These are phyloP conservation scores for Cynoglossus semilaevis DNA, from an alignment of 2,113 vertebrate genomes.

Conservation along the genomic window DNA sequence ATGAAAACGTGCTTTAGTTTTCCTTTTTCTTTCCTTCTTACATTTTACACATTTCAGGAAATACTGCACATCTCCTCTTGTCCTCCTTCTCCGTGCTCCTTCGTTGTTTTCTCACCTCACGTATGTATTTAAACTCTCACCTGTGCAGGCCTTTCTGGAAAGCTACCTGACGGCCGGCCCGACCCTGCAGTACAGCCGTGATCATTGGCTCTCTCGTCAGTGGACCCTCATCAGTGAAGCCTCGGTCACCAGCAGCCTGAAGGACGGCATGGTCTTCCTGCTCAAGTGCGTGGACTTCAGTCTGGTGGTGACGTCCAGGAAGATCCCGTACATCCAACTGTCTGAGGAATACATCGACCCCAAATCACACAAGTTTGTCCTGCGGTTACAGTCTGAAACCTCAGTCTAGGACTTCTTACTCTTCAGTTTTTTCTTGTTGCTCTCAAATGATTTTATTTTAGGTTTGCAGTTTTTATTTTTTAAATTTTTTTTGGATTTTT, in stretches of 20 bases:
- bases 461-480: conserved; percentile 61
- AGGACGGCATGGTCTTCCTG: conserved; percentile 84
- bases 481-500: conserved; percentile 49
- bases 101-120: not conserved
- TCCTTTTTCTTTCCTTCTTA: too few species aligned
- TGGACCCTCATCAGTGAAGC: conserved; percentile 94
- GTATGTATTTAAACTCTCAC: not conserved
- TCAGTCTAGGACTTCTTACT: conserved; percentile 79
- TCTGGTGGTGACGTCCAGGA: conserved; percentile 87
- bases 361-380: conserved; percentile 96
- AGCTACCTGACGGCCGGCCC: conserved; percentile 87
- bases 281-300: conserved; percentile 93
- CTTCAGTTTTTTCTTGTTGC: conserved; percentile 13
- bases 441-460: conserved; percentile 55
- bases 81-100: too few species aligned
- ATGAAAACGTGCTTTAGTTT: too few species aligned
- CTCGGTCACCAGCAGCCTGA: conserved; percentile 88
- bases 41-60: too few species aligned
- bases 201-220: conserved; percentile 87
- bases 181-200: conserved; percentile 90
- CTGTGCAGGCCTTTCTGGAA: conserved; percentile 87
- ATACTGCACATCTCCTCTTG: too few species aligned
- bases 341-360: conserved; percentile 94
- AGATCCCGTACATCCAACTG: conserved; percentile 91
- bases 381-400: conserved; percentile 95